Base-by-base conservation (phyloP, 2,113 vertebrate genomes). In the Elaphurus davidianus region DNA sequence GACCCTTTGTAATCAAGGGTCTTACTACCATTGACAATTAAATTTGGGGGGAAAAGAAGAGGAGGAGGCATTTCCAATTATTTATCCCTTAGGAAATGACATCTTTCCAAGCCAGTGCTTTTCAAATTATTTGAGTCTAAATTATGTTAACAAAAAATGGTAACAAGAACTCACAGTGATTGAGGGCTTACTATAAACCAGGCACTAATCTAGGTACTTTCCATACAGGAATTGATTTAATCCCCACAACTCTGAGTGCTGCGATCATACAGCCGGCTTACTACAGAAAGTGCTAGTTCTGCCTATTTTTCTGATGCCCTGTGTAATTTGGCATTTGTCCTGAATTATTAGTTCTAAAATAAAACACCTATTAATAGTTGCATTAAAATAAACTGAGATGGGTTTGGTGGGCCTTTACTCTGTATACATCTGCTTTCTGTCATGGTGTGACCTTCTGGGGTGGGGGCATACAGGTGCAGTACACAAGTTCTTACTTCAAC, bases 401-500 rank as follows among this genome's bases (percentile, higher is more conserved):
- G 55, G 71, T 43, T 52, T 94, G 54, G 13, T 17, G 55, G 83
- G 27, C n/a, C 21, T 93, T 60, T 4, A 83, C 43, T 83, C 19
- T 89, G 57, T 76, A 28, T 60, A 28, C 23, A 91, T 36, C 30
- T 55, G 45, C 17, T 47, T 82, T 90, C 82, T 62, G n/a, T 81
- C 36, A 40, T 25, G 43, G n/a, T 30, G 16, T 64, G 12, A 74
- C 81, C 87, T 91, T 64, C 84, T 40, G 13, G 11, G 64, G 17
- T 64, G 10, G 16, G 8, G 6, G 13, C 59, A 59, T 23, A 50
- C 62, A 55, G 3, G 30, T 27, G 3, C 52, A 74, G 13, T 62
- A 17, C 57, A 78, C 21, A 50, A 85, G 21, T 85, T 90, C 78
- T 93, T 30, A 92, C n/a, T 92, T 96, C 64, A 96, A 94, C 40